These are phyloP conservation scores for Anguilla obscura DNA, from an alignment of 2,797 vertebrate genomes.

Conservation along the genomic window DNA sequence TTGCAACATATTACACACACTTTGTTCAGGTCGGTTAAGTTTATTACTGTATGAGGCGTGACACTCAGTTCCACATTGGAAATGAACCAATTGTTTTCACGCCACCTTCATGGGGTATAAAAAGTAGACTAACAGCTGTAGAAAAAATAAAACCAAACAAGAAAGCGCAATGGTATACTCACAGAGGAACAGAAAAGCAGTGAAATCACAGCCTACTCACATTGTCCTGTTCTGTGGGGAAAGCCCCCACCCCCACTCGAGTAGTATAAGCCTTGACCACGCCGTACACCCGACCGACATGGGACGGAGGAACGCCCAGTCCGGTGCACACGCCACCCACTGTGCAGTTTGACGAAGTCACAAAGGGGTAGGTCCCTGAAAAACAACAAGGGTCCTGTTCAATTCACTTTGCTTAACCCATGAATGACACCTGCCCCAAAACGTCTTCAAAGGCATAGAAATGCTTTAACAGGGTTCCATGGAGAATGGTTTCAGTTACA, in stretches of 20 bases:
- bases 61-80: not conserved
- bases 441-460: not conserved
- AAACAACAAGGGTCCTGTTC: not conserved
- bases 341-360: constrained; percentile 82
- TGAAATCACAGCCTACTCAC: constrained; percentile 58
- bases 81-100: not conserved
- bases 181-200: not conserved
- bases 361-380: constrained; percentile 79
- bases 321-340: constrained; percentile 80
- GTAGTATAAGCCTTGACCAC: constrained; percentile 83
- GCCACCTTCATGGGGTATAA: not conserved
- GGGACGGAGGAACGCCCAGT: constrained; percentile 74
- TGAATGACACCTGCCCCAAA: not conserved
- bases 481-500: not conserved
- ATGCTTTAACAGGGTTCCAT: not conserved
- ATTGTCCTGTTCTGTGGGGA: constrained; percentile 79
- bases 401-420: not conserved
- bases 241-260: constrained; percentile 78
- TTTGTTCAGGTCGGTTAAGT: not conserved
- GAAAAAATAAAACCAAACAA: not conserved
- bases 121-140: constrained; percentile 10
- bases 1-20: not conserved
- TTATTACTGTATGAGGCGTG: not conserved
- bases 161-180: not conserved
- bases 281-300: constrained; percentile 77